Evolutionary conservation across 2,888 invertebrate genomes (phyloP), one percentile per base, ranked within the genome.

Genomic region (Branchellion lobata): DNA sequence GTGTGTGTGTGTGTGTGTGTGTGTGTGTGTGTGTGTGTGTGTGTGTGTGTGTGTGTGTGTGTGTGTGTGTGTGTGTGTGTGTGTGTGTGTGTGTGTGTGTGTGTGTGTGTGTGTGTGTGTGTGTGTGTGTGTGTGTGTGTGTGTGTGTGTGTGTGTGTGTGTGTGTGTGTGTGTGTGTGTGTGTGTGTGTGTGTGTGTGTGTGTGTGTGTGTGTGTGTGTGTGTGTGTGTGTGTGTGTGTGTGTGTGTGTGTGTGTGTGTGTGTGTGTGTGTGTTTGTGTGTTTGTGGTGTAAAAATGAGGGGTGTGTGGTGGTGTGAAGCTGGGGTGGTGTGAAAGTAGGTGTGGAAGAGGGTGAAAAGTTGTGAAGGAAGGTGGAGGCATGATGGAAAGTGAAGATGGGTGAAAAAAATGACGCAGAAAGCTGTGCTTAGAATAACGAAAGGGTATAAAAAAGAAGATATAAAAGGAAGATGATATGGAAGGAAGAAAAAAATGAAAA

Each of bases 151-250:
- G 29, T 65, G 65, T 65, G 29, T 65, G 65, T 65, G 29, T 65
- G 65, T 65, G 29, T 65, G 65, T 65, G 29, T 65, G 65, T 65
- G 29, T 65, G 65, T 65, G 65, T 65, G 29, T 65, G 65, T 65
- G 29, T 65, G 65, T 65, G 65, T 65, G 65, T 65, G n/a, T 65
- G 65, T 65, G 29, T 65, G 65, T 65, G 29, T 65, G 65, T 65
- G 65, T 65, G 65, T 65, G n/a, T 65, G 65, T 65, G 29, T 65
- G 65, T 65, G 29, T 65, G 65, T 65, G 65, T 65, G 65, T 65
- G n/a, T 65, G 65, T 65, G 29, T 65, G 65, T 65, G 29, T 65
- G 65, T 65, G 65, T 65, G 65, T 65, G n/a, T 65, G 65, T 65
- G 65, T 65, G 29, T 65, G 65, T 65, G 29, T 65, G 65, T 65